Percentiles rank a stretch among this genome's conserved stretches.
Evolutionary conservation across 1,140 invertebrate species (phyloP).

Genomic region (Trialeurodes vaporariorum): DNA sequence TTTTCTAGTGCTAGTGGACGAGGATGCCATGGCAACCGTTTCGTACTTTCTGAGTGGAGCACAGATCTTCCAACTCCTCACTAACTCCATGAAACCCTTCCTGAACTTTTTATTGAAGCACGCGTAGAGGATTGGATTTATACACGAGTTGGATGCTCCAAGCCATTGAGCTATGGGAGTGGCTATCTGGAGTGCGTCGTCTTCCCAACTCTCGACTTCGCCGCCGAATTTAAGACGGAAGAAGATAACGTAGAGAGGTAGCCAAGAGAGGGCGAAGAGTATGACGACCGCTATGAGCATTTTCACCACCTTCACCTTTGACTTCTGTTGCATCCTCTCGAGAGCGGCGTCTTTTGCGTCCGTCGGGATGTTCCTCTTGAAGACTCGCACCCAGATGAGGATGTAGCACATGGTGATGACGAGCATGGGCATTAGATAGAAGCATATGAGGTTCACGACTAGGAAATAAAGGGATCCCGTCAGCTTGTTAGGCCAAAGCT

Average conservation of each 20-base stretch:
- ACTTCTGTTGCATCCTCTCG: slow-evolving; percentile 82
- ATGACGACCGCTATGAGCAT: slow-evolving; percentile 93
- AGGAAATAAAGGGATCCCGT: slow-evolving; percentile 77
- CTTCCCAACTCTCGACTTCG: slow-evolving; percentile 53
- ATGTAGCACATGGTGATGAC: slow-evolving; percentile 86
- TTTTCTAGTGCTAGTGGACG: slow-evolving; percentile 53
- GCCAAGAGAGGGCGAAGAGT: slow-evolving; percentile 87
- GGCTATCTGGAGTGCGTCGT: slow-evolving; percentile 64
- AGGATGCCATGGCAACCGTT: slow-evolving; percentile 62
- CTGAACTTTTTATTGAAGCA: slow-evolving; percentile 96
- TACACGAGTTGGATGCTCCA: slow-evolving; percentile 89
- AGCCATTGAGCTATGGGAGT: slow-evolving; percentile 92
- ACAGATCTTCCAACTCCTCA: slow-evolving; percentile 72
- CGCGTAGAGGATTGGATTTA: slow-evolving; percentile 95
- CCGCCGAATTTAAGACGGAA: slow-evolving; percentile 71
- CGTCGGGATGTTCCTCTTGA: slow-evolving; percentile 71
- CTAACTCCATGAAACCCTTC: slow-evolving; percentile 79
- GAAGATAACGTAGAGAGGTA: slow-evolving; percentile 85
- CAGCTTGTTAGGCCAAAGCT: slow-evolving; percentile 69
- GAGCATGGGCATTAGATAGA: slow-evolving; percentile 85
- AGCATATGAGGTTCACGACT: slow-evolving; percentile 75
- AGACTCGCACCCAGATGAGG: slow-evolving; percentile 86
- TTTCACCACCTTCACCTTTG: slow-evolving; percentile 88
- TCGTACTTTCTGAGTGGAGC: slow-evolving; percentile 69
- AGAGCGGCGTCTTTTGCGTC: slow-evolving; percentile 84